Percentiles rank a stretch among this genome's conserved stretches.
phyloP scores from a whole-genome alignment of 2,797 vertebrate genomes.

The Syncerus caffer region DNA sequence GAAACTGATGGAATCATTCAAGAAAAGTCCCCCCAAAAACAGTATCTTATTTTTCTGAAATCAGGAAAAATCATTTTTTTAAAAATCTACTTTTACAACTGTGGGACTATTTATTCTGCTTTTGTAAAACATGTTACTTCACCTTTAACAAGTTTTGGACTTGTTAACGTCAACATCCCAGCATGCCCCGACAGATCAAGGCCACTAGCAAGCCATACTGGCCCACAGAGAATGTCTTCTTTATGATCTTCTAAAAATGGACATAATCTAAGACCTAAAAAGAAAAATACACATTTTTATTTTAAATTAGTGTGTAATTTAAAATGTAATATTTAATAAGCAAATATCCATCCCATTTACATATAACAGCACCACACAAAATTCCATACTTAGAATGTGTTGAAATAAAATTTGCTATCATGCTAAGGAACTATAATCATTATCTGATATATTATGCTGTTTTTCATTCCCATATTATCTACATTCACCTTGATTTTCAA shows the following conservation, averaged over 20 bases:
- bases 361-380: conserved; percentile 45
- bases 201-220: conserved; percentile 97
- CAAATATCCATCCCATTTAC: conserved; percentile 32
- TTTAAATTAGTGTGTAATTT: neutral
- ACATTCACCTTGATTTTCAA: conserved; percentile 45
- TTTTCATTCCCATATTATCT: conserved; percentile 43
- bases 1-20: neutral
- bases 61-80: neutral
- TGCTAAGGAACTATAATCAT: conserved; percentile 42
- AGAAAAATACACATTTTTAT: conserved; percentile 40
- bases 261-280: conserved; percentile 92
- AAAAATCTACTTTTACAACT: neutral
- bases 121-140: conserved; percentile 52
- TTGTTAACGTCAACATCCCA: conserved; percentile 98
- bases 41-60: neutral
- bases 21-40: neutral
- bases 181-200: conserved; percentile 98
- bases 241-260: conserved; percentile 97
- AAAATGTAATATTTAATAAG: conserved; percentile 2
- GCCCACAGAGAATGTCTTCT: conserved; percentile 97
- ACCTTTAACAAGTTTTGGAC: conserved; percentile 99
- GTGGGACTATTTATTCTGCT: neutral
- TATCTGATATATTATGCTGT: neutral
- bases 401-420: conserved; percentile 40
- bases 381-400: conserved; percentile 8